Conservation (phyloP, 2,888 invertebrate species). For the Phasia obesa region DNA sequence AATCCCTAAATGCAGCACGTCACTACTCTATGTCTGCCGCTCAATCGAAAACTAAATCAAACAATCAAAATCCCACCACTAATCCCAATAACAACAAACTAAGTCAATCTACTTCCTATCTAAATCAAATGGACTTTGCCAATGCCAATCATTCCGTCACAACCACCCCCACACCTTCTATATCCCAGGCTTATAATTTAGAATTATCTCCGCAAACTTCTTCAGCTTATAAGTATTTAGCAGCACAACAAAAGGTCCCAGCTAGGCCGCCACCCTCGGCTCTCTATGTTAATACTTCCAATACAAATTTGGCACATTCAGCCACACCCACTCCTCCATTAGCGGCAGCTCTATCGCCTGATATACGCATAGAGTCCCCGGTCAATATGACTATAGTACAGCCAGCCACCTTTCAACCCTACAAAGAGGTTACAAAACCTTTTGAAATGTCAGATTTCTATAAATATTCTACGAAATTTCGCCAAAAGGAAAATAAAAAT, state of each 20-base stretch:
- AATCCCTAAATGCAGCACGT: constrained; percentile 77
- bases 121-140: constrained; percentile 77
- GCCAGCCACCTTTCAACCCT: constrained; percentile 94
- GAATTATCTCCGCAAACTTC: constrained; percentile 58
- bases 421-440: constrained; percentile 96
- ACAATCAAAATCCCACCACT: constrained; percentile 74
- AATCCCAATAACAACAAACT: constrained; percentile 76
- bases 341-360: constrained; percentile 77
- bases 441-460: constrained; percentile 99
- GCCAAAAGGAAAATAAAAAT: constrained; percentile 84
- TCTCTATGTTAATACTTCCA: constrained; percentile 59
- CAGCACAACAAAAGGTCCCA: constrained; percentile 34
- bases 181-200: constrained; percentile 63
- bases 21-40: constrained; percentile 71
- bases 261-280: constrained; percentile 49
- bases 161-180: constrained; percentile 75
- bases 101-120: constrained; percentile 81
- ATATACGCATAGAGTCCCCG: constrained; percentile 88
- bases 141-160: constrained; percentile 71
- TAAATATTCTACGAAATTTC: constrained; percentile 97
- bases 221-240: constrained; percentile 50
- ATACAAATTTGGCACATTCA: constrained; percentile 5
- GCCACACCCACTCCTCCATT: constrained; percentile 56
- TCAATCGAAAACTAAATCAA: constrained; percentile 57
- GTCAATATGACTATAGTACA: constrained; percentile 93